Evolutionary conservation across 2,113 vertebrate genomes (phyloP), one percentile per base, ranked within the genome.

Genomic region (Euleptes europaea): DNA sequence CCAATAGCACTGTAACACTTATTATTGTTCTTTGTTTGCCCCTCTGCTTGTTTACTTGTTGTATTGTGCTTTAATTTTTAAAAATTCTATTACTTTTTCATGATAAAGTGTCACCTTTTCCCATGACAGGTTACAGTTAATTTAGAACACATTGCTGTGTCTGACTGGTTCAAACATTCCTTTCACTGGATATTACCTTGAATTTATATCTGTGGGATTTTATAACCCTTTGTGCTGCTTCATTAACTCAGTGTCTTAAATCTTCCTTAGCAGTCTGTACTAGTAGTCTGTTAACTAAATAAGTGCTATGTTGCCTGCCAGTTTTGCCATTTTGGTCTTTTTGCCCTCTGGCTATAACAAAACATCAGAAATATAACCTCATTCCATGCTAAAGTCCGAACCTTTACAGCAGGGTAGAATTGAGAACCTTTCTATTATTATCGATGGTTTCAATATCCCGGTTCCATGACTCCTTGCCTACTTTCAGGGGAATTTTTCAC

Each of bases 111-210:
- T 87, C 66, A 49, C 38, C 40, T 49, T 83, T 78, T 83, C 33
- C 40, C 26, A 47, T 63, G 67, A 65, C 10, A 51, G 74, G 66
- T 65, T 71, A 83, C 42, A 38, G 74, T 65, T 66, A 51, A 83
- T 78, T 86, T 78, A 78, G 42, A 76, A 76, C 66, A 65, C 51
- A 72, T 42, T 60, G 57, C 0, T 49, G 26, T 47, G 9, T 82
- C 38, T 60, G 38, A 85, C 66, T 72, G 69, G 51, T 49, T 85
- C 54, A 63, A 13, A 28, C 69, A 71, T 79, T 79, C 67, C 66
- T 78, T 82, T 40, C 66, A 72, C 12, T 69, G n/a, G n/a, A 26
- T 67, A 78, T 83, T 78, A 78, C 72, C 74, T 71, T 87, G 65
- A 77, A 72, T 78, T 70, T 87, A 60, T 47, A 78, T 78, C 76